Percentiles rank a stretch among this genome's conserved stretches.
These are phyloP conservation scores for Caenorhabditis latens DNA, from an alignment of 1,140 invertebrate genomes.

Conservation along the genomic window DNA sequence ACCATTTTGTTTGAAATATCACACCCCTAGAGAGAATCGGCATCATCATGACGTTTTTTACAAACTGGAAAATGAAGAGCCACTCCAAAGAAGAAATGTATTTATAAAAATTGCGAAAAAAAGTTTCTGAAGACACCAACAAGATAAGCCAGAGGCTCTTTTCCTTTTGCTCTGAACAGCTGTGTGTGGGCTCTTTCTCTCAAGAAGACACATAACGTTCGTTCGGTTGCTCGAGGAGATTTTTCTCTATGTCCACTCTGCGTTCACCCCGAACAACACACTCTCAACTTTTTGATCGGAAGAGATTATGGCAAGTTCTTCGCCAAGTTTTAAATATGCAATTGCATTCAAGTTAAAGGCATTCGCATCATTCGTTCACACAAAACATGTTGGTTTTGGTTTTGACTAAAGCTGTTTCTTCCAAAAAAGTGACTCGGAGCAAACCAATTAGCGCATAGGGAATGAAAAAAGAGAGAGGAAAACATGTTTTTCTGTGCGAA, in stretches of 20 bases:
- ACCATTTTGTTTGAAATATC: conserved; percentile 52
- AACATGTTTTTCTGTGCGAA: conserved; percentile 18
- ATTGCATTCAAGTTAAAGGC: background rate
- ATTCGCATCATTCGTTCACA: background rate
- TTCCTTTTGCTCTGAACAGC: background rate
- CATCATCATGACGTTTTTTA: conserved; percentile 19
- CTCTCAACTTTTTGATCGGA: conserved; percentile 36
- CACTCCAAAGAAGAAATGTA: background rate
- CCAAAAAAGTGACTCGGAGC: background rate
- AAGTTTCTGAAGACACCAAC: conserved; percentile 27
- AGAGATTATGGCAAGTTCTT: conserved; percentile 19
- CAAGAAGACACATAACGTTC: conserved; percentile 26
- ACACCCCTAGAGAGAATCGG: conserved; percentile 6
- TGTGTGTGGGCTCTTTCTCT: conserved; percentile 14
- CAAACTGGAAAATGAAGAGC: background rate
- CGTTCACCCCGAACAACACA: conserved; percentile 26
- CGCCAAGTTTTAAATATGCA: conserved; percentile 34
- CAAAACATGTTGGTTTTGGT: conserved; percentile 17
- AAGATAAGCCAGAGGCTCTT: conserved; percentile 10
- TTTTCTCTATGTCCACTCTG: conserved; percentile 5
- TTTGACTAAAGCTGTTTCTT: background rate
- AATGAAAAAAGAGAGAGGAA: background rate
- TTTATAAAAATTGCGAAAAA: background rate
- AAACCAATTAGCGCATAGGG: background rate
- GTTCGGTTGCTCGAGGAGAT: background rate